These are phyloP conservation scores for Galaxea fascicularis DNA, from an alignment of 92 coral and sea anemone species.

Conservation along the genomic window DNA sequence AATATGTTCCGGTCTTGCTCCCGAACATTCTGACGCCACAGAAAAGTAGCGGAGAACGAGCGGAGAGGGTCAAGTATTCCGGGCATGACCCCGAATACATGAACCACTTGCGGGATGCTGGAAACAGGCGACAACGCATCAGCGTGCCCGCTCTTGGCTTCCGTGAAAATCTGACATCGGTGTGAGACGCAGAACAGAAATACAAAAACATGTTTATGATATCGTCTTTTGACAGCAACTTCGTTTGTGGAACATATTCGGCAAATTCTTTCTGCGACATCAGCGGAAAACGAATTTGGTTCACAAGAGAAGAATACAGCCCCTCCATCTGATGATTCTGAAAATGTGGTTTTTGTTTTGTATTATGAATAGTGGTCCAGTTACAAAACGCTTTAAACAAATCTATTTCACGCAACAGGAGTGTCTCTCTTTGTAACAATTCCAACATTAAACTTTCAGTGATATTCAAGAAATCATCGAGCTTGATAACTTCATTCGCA, in stretches of 20 bases:
- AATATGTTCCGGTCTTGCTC: constrained; percentile 68
- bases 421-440: constrained; percentile 68
- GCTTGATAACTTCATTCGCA: constrained; percentile 60
- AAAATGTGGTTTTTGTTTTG: not conserved
- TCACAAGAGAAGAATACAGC: constrained; percentile 34
- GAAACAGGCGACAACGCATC: constrained; percentile 45
- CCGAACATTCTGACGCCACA: constrained; percentile 88
- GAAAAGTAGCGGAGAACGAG: constrained; percentile 59
- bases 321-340: constrained; percentile 1
- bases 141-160: constrained; percentile 62
- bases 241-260: constrained; percentile 63
- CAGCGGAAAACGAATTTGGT: constrained; percentile 80
- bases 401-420: constrained; percentile 74
- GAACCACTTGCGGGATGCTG: constrained; percentile 71
- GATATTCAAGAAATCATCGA: constrained; percentile 65
- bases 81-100: constrained; percentile 78
- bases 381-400: constrained; percentile 72
- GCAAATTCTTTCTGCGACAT: constrained; percentile 78
- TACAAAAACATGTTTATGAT: constrained; percentile 57
- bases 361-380: constrained; percentile 58
- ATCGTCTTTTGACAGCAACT: constrained; percentile 74
- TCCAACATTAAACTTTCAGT: constrained; percentile 47
- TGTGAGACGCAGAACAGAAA: constrained; percentile 50
- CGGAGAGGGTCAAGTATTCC: constrained; percentile 75
- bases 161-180: constrained; percentile 30